Evolutionary conservation across 2,797 vertebrate species (phyloP).

Genomic region (Rhinophrynus dorsalis): DNA sequence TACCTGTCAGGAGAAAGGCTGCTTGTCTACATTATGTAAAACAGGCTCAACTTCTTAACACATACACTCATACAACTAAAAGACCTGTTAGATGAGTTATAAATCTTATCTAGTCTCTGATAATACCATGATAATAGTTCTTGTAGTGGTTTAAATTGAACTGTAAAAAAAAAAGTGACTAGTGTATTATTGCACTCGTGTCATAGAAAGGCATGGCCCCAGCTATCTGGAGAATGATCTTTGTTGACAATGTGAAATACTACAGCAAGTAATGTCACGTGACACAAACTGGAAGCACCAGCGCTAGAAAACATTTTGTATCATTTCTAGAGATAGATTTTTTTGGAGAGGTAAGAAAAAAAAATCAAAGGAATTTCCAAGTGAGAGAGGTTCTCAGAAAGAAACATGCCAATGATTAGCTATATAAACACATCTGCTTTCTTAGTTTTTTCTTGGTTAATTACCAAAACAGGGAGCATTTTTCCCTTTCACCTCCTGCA

Average conservation of each 20-base stretch:
- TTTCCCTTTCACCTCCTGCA: slow-evolving; percentile 66
- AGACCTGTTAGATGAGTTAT: slow-evolving; percentile 68
- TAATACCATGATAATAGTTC: slow-evolving; percentile 72
- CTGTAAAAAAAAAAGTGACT: slow-evolving; percentile 71
- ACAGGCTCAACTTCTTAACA: slow-evolving; percentile 61
- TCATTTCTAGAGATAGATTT: slow-evolving; percentile 16
- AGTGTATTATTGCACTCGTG: slow-evolving; percentile 67
- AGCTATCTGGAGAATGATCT: slow-evolving; percentile 14
- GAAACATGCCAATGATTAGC: slow-evolving; percentile 72
- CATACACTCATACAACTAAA: slow-evolving; percentile 64
- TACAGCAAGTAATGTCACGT: neutral
- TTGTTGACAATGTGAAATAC: slow-evolving; percentile 26
- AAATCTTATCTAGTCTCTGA: slow-evolving; percentile 73
- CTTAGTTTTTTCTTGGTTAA: slow-evolving; percentile 68
- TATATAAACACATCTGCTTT: slow-evolving; percentile 78
- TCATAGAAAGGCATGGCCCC: slow-evolving; percentile 58
- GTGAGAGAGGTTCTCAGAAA: slow-evolving; percentile 60
- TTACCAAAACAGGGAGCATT: slow-evolving; percentile 70
- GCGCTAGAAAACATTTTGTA: neutral
- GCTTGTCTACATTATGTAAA: slow-evolving; percentile 61
- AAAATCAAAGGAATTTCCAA: slow-evolving; percentile 15
- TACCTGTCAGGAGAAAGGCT: slow-evolving; percentile 27
- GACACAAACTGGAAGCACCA: neutral
- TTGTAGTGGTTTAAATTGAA: slow-evolving; percentile 63
- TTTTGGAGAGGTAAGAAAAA: neutral